Base-by-base conservation (phyloP, 1,140 invertebrate genomes). In the Palaemon carinicauda region DNA sequence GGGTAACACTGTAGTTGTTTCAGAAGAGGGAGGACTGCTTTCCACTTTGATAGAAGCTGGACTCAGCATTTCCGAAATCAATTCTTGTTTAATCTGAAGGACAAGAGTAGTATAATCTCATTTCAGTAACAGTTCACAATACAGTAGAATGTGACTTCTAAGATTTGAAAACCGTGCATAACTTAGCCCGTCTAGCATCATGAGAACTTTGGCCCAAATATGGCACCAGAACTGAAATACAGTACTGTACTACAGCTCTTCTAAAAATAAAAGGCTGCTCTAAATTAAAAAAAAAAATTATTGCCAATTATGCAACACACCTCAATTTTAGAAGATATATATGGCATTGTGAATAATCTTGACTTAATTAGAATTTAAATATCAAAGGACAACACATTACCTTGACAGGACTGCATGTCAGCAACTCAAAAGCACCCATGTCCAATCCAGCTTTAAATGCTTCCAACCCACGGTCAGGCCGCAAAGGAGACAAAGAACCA, bases 391-490 rank as follows among this genome's bases (percentile, higher is more conserved):
- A 69, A 14, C 2, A 7, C 21, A 7, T 80, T 69, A 89, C 88
- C 82, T 89, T 89, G 24, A 89, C 83, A 51, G 88, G 88, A 21
- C 81, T 86, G 74, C 80, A 89, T 21, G 88, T 87, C 3, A 89
- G 65, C 21, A 89, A 78, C 31, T 89, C 88, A 82, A 89, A 89
- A 41, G 88, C 88, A 19, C 88, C 88, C 65, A 87, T 77, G 50
- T 87, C 85, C 60, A 80, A 50, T 14, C 87, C 83, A 27, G 69
- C 53, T 27, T 33, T 89, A 12, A 85, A 80, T 10, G 54, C 21
- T 12, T 89, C 88, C 21, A 87, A 29, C 24, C 75, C 77, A 24
- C 80, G 71, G 52, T 88, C 81, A n/a, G 54, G 80, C 85, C 80
- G 87, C 21, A 89, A 77, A 19, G 88, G 88, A 14, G 88, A 89